These are phyloP conservation scores for Sebastiscus albofasciatus DNA, from an alignment of 2,797 vertebrate species.

Conservation along the genomic window DNA sequence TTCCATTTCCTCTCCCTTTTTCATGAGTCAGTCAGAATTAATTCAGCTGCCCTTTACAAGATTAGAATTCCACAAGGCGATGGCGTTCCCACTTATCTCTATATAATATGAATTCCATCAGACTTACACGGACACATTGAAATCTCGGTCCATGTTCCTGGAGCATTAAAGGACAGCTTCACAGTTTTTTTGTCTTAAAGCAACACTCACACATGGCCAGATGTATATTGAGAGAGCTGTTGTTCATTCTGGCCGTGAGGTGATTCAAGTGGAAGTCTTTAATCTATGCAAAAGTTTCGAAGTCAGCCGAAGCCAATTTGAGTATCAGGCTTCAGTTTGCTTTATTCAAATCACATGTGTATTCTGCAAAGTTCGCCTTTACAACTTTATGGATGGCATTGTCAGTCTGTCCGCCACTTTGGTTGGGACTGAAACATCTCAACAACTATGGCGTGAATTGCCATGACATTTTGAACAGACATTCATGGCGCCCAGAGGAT, in stretches of 20 bases:
- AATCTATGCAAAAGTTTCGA: background rate
- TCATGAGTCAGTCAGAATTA: constrained; percentile 72
- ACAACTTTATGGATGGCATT: background rate
- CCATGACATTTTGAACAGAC: too few relatives aligned
- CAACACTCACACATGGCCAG: background rate
- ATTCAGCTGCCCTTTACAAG: constrained; percentile 71
- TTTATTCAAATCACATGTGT: background rate
- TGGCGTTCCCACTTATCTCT: constrained; percentile 50
- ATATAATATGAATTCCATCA: constrained; percentile 56
- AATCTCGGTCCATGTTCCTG: constrained; percentile 23
- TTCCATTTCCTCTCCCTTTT: constrained; percentile 57
- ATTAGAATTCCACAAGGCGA: constrained; percentile 58
- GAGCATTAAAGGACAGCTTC: constrained; percentile 20
- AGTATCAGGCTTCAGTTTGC: background rate
- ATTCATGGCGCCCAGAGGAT: background rate
- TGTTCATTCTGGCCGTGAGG: background rate
- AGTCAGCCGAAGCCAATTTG: background rate
- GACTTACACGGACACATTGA: constrained; percentile 25
- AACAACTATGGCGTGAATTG: background rate
- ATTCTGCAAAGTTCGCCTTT: background rate
- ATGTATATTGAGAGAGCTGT: background rate
- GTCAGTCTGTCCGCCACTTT: background rate
- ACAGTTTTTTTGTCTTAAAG: background rate
- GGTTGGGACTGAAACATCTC: background rate
- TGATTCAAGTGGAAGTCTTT: background rate